A percentile compares a stretch with the other conserved stretches of the same genome.
Evolutionary conservation across 2,797 vertebrate species (phyloP).

Genomic region (Microcaecilia unicolor): DNA sequence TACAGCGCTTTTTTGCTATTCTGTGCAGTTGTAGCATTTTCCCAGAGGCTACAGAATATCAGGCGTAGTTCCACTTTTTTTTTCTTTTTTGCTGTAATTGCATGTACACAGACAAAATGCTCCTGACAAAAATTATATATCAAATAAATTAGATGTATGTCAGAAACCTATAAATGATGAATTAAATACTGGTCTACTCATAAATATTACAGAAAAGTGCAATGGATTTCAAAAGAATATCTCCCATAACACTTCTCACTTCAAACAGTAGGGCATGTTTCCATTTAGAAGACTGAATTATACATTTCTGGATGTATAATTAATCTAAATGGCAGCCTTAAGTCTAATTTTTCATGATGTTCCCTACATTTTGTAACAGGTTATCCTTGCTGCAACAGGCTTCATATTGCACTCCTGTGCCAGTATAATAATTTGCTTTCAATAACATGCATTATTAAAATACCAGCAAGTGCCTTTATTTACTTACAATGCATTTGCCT

Average conservation of each 20-base stretch:
- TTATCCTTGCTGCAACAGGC: conserved; percentile 12
- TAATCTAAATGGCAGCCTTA: conserved; percentile 36
- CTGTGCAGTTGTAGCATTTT: too few relatives aligned
- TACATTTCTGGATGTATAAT: conserved; percentile 36
- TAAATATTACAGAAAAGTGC: conserved; percentile 42
- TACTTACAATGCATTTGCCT: too few relatives aligned
- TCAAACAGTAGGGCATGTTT: conserved; percentile 13
- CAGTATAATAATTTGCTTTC: too few relatives aligned
- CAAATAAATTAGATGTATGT: conserved; percentile 38
- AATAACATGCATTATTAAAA: conserved; percentile 13
- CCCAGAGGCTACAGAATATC: conserved; percentile 13
- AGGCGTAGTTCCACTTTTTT: conserved; percentile 14
- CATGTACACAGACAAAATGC: conserved; percentile 32
- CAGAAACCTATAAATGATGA: conserved; percentile 41
- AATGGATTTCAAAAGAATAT: conserved; percentile 23
- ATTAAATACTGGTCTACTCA: conserved; percentile 39
- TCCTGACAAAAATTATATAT: conserved; percentile 31
- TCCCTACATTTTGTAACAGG: conserved; percentile 22
- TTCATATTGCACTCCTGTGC: too few relatives aligned
- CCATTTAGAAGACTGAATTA: conserved; percentile 34
- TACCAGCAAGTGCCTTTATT: background rate
- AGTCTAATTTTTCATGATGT: conserved; percentile 22
- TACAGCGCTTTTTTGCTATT: too few relatives aligned
- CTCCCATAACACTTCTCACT: conserved; percentile 26
- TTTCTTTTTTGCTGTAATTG: conserved; percentile 16